These are phyloP conservation scores for Chaenodraco wilsoni DNA, from an alignment of 2,797 vertebrate genomes.

Conservation along the genomic window DNA sequence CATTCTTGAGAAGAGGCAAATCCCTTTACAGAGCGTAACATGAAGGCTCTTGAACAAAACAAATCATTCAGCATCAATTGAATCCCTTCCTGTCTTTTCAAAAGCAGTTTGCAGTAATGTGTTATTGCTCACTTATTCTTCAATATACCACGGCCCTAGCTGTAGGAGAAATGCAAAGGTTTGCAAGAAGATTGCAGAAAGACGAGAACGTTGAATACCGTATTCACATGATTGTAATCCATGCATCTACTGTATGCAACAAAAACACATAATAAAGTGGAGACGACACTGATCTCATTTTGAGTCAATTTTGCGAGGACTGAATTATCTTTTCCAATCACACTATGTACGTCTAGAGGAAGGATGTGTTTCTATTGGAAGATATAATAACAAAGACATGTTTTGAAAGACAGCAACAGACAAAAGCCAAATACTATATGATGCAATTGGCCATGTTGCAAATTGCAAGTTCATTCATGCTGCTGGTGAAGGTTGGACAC, in stretches of 20 bases:
- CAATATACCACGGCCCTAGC: conserved; percentile 16
- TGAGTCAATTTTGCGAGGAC: not conserved
- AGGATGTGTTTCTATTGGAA: not conserved
- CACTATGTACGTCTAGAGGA: not conserved
- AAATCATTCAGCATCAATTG: conserved; percentile 51
- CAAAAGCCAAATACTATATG: conserved; percentile 14
- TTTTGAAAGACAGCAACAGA: conserved; percentile 25
- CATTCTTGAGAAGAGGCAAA: conserved; percentile 61
- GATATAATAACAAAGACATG: not conserved
- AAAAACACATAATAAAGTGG: conserved; percentile 6
- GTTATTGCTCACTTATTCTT: conserved; percentile 48
- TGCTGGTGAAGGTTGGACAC: conserved; percentile 18
- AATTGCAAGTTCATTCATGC: conserved; percentile 38
- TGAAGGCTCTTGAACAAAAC: conserved; percentile 54
- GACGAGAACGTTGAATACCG: no score
- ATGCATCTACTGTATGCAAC: not conserved
- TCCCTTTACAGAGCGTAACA: conserved; percentile 50
- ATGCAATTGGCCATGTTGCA: conserved; percentile 37
- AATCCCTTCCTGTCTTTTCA: conserved; percentile 60
- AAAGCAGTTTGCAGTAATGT: conserved; percentile 38
- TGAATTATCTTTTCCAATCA: not conserved
- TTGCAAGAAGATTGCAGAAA: conserved; percentile 26
- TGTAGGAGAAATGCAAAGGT: conserved; percentile 17
- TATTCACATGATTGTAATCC: conserved; percentile 3
- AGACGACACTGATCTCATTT: not conserved